phyloP scores from a whole-genome alignment of 2,888 invertebrate genomes.

The Folsomia manolachei region DNA sequence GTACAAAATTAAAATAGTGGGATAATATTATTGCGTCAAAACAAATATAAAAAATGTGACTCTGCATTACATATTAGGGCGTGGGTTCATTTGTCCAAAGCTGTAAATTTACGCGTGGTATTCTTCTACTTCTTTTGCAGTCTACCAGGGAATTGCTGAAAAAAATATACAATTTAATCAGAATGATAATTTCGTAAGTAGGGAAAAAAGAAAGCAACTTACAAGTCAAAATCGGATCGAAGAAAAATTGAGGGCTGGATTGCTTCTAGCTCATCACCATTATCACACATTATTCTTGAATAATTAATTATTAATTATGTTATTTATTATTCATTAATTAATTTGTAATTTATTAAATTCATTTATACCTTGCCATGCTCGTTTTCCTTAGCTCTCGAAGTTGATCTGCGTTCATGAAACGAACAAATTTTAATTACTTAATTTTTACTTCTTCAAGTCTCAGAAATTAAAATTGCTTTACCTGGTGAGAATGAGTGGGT shows the following conservation, averaged over 20 bases:
- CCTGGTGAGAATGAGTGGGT: conserved; percentile 15
- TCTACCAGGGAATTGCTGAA: conserved; percentile 66
- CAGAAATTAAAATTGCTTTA: no score
- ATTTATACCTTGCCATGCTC: conserved; percentile 72
- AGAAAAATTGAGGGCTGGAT: conserved; percentile 59
- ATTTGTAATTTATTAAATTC: no score
- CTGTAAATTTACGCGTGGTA: conserved; percentile 65
- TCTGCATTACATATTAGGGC: conserved; percentile 23
- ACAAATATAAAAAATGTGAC: no score
- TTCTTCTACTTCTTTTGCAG: conserved; percentile 60
- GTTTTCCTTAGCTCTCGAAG: conserved; percentile 72
- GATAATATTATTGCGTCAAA: no score
- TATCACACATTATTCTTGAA: conserved; percentile 78
- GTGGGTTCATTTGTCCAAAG: conserved; percentile 59
- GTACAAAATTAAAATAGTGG: no score
- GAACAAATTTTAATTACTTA: background rate
- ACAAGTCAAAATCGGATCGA: conserved; percentile 46
- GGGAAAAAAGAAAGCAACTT: conserved; percentile 26
- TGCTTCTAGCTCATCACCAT: conserved; percentile 65
- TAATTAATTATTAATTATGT: no score
- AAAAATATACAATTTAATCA: conserved; percentile 49
- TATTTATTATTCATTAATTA: no score
- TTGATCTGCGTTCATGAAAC: conserved; percentile 59
- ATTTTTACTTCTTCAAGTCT: no score
- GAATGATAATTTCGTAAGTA: background rate